Percentiles rank a stretch among this genome's conserved stretches.
Evolutionary conservation across 2,797 vertebrate species (phyloP).

Genomic region (Anabas testudineus): DNA sequence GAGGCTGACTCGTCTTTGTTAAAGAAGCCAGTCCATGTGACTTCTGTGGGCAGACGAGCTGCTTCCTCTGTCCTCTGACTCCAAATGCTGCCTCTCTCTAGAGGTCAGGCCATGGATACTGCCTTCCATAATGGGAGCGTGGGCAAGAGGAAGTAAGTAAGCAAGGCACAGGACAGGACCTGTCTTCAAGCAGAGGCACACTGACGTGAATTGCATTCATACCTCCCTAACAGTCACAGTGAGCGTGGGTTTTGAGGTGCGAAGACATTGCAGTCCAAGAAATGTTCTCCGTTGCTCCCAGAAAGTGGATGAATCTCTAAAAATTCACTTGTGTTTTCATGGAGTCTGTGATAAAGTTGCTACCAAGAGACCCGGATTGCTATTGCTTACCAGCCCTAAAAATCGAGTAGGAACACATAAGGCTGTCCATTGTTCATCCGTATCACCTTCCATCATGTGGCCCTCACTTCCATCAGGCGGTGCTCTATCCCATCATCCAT

Average conservation of each 20-base stretch:
- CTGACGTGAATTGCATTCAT: constrained; percentile 35
- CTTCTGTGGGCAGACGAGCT: constrained; percentile 44
- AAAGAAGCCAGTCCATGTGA: not conserved
- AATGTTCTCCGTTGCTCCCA: not conserved
- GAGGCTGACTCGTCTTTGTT: constrained; percentile 18
- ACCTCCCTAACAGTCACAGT: constrained; percentile 8
- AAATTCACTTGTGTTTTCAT: constrained; percentile 28
- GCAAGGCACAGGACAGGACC: constrained; percentile 52
- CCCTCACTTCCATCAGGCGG: constrained; percentile 59
- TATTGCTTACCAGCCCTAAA: constrained; percentile 40
- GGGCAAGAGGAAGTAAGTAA: constrained; percentile 63
- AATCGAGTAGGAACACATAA: constrained; percentile 46
- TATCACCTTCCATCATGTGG: constrained; percentile 59
- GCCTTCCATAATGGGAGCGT: constrained; percentile 50
- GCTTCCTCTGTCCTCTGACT: constrained; percentile 44
- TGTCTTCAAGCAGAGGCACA: constrained; percentile 45
- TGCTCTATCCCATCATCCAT: constrained; percentile 74
- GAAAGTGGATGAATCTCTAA: constrained; percentile 5
- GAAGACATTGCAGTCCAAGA: constrained; percentile 7
- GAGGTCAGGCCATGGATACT: constrained; percentile 62
- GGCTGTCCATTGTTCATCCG: constrained; percentile 45
- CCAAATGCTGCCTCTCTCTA: constrained; percentile 58
- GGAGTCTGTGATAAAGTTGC: constrained; percentile 12
- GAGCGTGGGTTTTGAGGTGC: constrained; percentile 41
- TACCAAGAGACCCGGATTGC: constrained; percentile 12